phyloP scores from a whole-genome alignment of 2,797 vertebrate genomes.

The Loriculus beryllinus region DNA sequence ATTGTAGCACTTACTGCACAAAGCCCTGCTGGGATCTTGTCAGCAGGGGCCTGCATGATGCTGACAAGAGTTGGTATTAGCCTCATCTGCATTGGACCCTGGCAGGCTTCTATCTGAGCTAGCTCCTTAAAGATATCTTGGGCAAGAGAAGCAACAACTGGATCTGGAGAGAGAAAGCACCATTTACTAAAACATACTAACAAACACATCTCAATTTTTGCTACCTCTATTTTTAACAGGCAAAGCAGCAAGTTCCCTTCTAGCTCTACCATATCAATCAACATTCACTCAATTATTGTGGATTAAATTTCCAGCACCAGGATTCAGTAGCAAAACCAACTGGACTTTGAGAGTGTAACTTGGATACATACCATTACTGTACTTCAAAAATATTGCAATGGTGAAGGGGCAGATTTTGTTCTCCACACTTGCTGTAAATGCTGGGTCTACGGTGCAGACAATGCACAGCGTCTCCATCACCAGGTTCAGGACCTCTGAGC shows the following conservation, averaged over 20 bases:
- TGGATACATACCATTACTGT: conserved; percentile 88
- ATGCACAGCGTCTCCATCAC: conserved; percentile 99
- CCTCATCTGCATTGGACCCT: conserved; percentile 96
- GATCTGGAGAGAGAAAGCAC: conserved; percentile 80
- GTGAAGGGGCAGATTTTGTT: conserved; percentile 98
- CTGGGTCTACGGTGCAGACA: conserved; percentile 93
- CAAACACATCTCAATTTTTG: neutral
- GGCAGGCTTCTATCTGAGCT: conserved; percentile 95
- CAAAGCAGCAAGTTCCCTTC: neutral
- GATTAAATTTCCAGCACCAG: neutral
- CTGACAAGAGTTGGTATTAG: conserved; percentile 97
- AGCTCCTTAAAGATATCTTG: conserved; percentile 99
- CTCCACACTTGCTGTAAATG: conserved; percentile 92
- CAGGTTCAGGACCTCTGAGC: conserved; percentile 94
- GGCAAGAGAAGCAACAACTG: conserved; percentile 94
- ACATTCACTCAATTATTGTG: neutral
- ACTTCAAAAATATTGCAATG: conserved; percentile 97
- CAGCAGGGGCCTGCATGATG: conserved; percentile 97
- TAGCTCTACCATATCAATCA: neutral
- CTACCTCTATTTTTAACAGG: neutral
- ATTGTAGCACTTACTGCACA: conserved; percentile 86
- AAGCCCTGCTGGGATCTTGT: conserved; percentile 96
- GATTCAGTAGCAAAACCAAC: neutral
- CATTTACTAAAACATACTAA: conserved; percentile 12
- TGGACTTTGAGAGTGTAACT: neutral